phyloP scores from a whole-genome alignment of 1,140 invertebrate genomes.

The Belonocnema kinseyi region DNA sequence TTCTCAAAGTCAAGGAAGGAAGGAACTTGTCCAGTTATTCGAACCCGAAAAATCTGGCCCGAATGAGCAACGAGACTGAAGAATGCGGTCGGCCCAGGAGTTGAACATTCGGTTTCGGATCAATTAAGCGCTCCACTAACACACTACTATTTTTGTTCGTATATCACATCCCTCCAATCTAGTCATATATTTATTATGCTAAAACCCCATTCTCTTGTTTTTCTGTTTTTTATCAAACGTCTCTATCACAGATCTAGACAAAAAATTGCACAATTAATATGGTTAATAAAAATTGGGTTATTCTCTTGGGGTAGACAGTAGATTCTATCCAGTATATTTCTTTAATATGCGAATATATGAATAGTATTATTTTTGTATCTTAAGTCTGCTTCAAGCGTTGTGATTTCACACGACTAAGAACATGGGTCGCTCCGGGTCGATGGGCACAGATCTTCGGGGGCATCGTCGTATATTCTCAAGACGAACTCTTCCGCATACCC shows the following conservation, averaged over 20 bases:
- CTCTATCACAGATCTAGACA: too few relatives aligned
- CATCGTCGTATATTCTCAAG: not conserved
- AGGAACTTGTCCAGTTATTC: too few relatives aligned
- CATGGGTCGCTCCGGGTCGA: constrained; percentile 16
- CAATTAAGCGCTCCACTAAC: constrained; percentile 44
- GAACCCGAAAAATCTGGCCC: too few relatives aligned
- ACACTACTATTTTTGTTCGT: constrained; percentile 27
- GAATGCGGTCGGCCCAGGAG: constrained; percentile 48
- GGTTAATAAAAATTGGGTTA: too few relatives aligned
- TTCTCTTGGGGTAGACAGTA: not conserved
- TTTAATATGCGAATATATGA: not conserved
- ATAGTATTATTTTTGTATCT: not conserved
- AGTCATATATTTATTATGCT: too few relatives aligned
- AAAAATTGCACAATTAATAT: too few relatives aligned
- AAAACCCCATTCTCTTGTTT: too few relatives aligned
- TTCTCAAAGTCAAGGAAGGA: too few relatives aligned
- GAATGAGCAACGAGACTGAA: constrained; percentile 5
- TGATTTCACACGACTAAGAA: not conserved
- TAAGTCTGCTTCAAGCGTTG: not conserved
- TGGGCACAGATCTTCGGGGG: constrained; percentile 22
- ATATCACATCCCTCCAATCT: too few relatives aligned
- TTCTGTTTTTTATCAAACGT: too few relatives aligned
- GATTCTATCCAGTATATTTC: not conserved
- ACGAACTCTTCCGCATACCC: constrained; percentile 27
- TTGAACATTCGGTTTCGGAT: constrained; percentile 38